A percentile compares a stretch with the other conserved stretches of the same genome.
phyloP scores from a whole-genome alignment of 1,140 invertebrate genomes.

The Achroia grisella region DNA sequence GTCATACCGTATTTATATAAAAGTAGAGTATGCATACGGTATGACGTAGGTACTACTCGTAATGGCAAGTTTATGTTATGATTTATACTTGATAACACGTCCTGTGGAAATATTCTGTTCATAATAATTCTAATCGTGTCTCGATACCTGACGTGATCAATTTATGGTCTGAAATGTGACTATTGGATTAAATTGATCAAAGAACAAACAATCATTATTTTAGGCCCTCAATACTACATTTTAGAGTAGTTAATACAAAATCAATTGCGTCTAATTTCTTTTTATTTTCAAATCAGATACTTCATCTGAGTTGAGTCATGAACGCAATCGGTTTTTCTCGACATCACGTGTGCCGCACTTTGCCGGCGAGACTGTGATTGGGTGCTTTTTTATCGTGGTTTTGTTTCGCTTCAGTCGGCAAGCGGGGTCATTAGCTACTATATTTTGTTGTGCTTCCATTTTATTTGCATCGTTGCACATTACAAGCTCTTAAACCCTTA shows the following conservation, averaged over 20 bases:
- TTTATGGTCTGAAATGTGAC: too few relatives aligned
- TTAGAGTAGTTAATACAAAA: too few relatives aligned
- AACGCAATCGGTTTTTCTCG: constrained; percentile 23
- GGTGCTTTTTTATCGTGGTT: constrained; percentile 32
- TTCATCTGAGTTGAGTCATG: constrained; percentile 24
- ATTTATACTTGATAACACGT: background rate
- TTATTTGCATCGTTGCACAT: constrained; percentile 14
- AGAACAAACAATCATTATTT: too few relatives aligned
- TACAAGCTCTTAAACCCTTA: constrained; percentile 6
- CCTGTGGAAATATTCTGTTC: constrained; percentile 23
- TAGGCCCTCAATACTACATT: too few relatives aligned
- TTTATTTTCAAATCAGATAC: too few relatives aligned
- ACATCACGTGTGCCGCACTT: constrained; percentile 8
- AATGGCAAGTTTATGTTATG: too few relatives aligned
- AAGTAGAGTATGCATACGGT: too few relatives aligned
- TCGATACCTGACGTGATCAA: constrained; percentile 4
- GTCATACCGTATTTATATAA: too few relatives aligned
- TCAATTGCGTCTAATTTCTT: too few relatives aligned
- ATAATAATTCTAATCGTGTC: constrained; percentile 23
- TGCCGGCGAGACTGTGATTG: constrained; percentile 16
- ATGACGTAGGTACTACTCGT: too few relatives aligned
- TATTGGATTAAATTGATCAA: too few relatives aligned
- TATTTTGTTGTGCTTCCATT: background rate
- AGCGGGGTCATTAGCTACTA: constrained; percentile 15
- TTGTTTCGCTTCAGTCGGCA: constrained; percentile 29